Percentiles rank a stretch among this genome's conserved stretches.
phyloP scores from a whole-genome alignment of 2,113 vertebrate species.

The rabbit (Oryctolagus cuniculus) region mOryCun1.1 NC_091432.1:140418001-140418500 shows the following conservation, averaged over 20 bases:
- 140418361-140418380: not conserved
- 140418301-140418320: not conserved
- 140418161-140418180: not conserved
- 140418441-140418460: not conserved
- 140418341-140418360: not conserved
- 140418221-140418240: not conserved
- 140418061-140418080: no score
- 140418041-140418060: no score
- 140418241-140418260: not conserved
- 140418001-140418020: no score
- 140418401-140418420: not conserved
- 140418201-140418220: not conserved
- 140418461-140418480: not conserved
- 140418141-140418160: no score
- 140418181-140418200: not conserved
- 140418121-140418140: no score
- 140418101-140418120: no score
- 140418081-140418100: no score
- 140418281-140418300: not conserved
- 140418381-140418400: not conserved
- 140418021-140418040: no score
- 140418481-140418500: not conserved
- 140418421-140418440: not conserved
- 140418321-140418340: not conserved
- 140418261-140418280: not conserved